Conservation (phyloP, 2,113 vertebrate genomes). For the Bucco capensis region DNA sequence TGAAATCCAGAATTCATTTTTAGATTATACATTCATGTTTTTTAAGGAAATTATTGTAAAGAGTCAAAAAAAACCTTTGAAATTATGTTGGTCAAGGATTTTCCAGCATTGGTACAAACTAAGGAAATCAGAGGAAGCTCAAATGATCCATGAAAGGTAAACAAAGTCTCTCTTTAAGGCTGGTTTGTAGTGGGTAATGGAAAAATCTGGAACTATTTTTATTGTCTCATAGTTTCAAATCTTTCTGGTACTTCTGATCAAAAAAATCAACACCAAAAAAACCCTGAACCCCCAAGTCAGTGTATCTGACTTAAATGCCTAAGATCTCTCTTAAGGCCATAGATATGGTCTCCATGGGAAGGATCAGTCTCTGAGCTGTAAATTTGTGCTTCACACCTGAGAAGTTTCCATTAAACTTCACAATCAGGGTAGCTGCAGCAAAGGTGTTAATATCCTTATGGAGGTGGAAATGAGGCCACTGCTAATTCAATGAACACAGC, state of each 20-base stretch:
- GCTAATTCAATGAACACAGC: not conserved
- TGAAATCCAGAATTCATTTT: constrained; percentile 56
- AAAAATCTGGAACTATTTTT: not conserved
- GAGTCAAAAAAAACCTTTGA: not conserved
- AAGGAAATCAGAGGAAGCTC: not conserved
- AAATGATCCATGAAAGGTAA: not conserved
- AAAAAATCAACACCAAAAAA: not conserved
- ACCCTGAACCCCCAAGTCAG: not conserved
- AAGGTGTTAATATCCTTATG: not conserved
- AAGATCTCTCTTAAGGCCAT: not conserved
- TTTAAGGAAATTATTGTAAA: not conserved
- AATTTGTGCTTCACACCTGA: not conserved
- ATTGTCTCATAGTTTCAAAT: not conserved
- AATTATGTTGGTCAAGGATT: not conserved
- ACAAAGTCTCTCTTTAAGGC: not conserved
- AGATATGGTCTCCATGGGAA: not conserved
- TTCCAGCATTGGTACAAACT: not conserved
- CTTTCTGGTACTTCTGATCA: not conserved
- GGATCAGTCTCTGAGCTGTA: not conserved
- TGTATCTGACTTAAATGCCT: not conserved
- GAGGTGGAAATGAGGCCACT: not conserved
- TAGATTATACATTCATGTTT: not conserved
- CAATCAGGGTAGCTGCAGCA: not conserved
- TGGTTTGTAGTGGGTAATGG: not conserved
- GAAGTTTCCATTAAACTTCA: not conserved